These are phyloP conservation scores for Thaleichthys pacificus DNA, from an alignment of 2,797 vertebrate species.

Conservation along the genomic window DNA sequence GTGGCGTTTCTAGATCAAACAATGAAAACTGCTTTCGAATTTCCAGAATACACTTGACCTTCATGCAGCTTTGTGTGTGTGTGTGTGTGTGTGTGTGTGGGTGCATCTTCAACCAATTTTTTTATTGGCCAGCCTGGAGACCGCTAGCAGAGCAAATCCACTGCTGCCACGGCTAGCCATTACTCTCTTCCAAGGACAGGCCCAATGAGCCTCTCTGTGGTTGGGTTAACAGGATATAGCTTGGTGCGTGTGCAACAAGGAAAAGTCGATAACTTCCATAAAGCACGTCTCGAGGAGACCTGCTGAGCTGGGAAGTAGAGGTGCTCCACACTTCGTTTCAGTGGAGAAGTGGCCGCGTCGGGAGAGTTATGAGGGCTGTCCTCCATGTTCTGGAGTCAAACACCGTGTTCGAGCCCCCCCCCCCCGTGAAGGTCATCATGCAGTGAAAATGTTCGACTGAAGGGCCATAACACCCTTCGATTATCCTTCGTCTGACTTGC, in stretches of 20 bases:
- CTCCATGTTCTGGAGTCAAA: neutral
- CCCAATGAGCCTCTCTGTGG: neutral
- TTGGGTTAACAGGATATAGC: neutral
- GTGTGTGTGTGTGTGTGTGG: no score
- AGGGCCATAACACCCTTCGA: neutral
- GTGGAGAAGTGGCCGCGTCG: no score
- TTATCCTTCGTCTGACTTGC: no score
- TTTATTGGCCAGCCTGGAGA: neutral
- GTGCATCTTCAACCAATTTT: neutral
- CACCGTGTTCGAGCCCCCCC: neutral
- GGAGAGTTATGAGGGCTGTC: neutral
- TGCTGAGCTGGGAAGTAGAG: neutral
- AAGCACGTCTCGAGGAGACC: neutral
- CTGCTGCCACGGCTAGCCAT: neutral
- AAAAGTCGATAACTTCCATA: neutral
- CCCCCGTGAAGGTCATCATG: neutral
- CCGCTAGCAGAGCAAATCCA: neutral
- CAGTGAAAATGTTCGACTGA: neutral
- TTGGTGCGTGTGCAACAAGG: neutral
- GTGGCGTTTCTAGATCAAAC: no score
- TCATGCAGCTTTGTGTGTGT: no score
- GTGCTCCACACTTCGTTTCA: neutral
- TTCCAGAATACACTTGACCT: no score
- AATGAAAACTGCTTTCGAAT: no score
- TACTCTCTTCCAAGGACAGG: neutral